phyloP scores from a whole-genome alignment of 2,888 invertebrate genomes.

The Mesoligia furuncula region DNA sequence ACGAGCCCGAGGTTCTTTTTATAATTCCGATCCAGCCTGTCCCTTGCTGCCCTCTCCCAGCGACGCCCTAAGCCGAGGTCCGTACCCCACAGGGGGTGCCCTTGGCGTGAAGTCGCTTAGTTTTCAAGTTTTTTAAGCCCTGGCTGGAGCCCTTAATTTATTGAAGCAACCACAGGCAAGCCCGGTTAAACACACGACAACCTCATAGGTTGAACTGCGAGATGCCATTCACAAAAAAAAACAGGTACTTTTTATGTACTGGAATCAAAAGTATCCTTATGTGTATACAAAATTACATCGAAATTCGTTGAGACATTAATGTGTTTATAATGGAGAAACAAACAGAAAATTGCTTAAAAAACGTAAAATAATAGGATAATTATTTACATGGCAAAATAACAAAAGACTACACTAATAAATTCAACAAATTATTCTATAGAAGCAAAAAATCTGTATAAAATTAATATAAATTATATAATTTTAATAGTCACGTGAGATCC shows the following conservation, averaged over 20 bases:
- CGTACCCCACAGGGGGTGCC: too few species aligned
- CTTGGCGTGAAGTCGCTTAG: too few species aligned
- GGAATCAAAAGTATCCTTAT: neutral
- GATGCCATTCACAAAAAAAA: too few species aligned
- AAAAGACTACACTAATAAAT: constrained; percentile 1
- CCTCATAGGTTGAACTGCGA: too few species aligned
- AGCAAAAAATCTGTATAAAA: constrained; percentile 36
- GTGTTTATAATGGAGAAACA: neutral
- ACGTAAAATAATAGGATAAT: neutral
- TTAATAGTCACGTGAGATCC: constrained; percentile 49
- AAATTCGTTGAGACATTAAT: neutral
- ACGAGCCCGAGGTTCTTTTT: too few species aligned
- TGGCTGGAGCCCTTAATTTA: too few species aligned
- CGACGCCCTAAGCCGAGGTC: too few species aligned
- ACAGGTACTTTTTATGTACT: neutral
- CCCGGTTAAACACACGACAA: too few species aligned
- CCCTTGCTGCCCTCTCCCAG: too few species aligned
- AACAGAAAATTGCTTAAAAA: neutral
- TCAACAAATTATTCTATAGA: neutral
- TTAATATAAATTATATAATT: constrained; percentile 34
- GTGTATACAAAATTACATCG: neutral
- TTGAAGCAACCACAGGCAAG: too few species aligned
- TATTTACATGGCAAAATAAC: neutral
- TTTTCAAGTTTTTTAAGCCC: too few species aligned
- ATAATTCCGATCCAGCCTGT: too few species aligned